These are phyloP conservation scores for Drosophila rufa DNA, from an alignment of 1,140 invertebrate species.

Conservation along the genomic window DNA sequence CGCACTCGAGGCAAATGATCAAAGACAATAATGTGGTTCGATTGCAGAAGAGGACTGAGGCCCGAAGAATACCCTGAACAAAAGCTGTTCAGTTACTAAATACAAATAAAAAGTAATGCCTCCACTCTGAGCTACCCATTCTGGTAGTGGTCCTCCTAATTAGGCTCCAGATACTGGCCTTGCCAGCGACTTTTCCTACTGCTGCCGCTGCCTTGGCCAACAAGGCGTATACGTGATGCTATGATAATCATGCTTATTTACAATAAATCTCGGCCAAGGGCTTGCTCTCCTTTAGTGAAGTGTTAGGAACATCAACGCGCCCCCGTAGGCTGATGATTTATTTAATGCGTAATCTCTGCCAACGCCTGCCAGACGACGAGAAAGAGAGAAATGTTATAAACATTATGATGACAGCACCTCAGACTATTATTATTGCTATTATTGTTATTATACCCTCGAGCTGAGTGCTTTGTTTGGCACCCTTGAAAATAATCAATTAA, in stretches of 20 bases:
- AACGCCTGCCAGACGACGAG: constrained; percentile 61
- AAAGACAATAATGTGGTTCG: constrained; percentile 15
- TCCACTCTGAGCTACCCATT: background rate
- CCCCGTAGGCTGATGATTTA: constrained; percentile 70
- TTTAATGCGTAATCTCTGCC: constrained; percentile 80
- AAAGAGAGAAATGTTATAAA: constrained; percentile 65
- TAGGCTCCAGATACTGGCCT: constrained; percentile 34
- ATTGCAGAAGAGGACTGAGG: background rate
- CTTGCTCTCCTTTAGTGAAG: constrained; percentile 56
- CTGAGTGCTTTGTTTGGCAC: constrained; percentile 67
- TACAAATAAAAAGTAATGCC: constrained; percentile 14
- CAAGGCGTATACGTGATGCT: constrained; percentile 77
- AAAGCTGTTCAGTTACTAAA: background rate
- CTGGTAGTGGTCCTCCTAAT: constrained; percentile 25
- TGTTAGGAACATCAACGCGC: constrained; percentile 67
- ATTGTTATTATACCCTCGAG: constrained; percentile 43
- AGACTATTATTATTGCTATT: constrained; percentile 64
- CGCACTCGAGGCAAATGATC: constrained; percentile 36
- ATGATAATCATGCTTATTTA: constrained; percentile 82
- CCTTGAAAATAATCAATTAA: constrained; percentile 75
- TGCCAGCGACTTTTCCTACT: constrained; percentile 7
- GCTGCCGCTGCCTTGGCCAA: constrained; percentile 22
- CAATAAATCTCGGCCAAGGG: constrained; percentile 71
- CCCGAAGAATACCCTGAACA: background rate
- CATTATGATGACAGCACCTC: constrained; percentile 77